Conservation (phyloP, 2,888 invertebrate genomes). For the Ennomos fuscantarius region DNA sequence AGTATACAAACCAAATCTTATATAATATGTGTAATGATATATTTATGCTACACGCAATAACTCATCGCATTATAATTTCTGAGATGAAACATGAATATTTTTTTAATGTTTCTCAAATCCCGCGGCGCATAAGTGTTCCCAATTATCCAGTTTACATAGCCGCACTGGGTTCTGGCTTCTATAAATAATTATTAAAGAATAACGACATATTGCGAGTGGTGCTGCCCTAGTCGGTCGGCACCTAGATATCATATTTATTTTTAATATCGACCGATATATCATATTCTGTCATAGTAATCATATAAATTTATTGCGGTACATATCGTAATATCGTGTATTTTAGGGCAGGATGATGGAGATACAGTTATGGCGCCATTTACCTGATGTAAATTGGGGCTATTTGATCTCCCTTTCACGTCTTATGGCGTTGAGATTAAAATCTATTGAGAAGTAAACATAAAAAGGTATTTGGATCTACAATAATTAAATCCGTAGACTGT, state of each 20-base stretch:
- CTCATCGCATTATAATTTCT: too few relatives aligned
- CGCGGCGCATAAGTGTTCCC: too few relatives aligned
- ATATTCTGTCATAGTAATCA: slow-evolving; percentile 7
- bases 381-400: background rate
- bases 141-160: too few relatives aligned
- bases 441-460: background rate
- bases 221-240: slow-evolving; percentile 6
- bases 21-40: too few relatives aligned
- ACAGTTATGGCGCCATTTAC: too few relatives aligned
- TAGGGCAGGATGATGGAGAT: slow-evolving; percentile 3
- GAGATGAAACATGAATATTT: too few relatives aligned
- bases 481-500: too few relatives aligned
- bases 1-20: too few relatives aligned
- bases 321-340: background rate
- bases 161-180: background rate
- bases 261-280: slow-evolving; percentile 17
- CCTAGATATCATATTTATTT: slow-evolving; percentile 16
- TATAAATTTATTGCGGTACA: background rate
- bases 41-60: too few relatives aligned
- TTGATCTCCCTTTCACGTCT: background rate
- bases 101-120: too few relatives aligned
- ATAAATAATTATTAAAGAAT: slow-evolving; percentile 3
- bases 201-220: background rate
- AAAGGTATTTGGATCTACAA: too few relatives aligned
- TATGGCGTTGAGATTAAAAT: background rate